These are phyloP conservation scores for Penaeus indicus DNA, from an alignment of 1,140 invertebrate genomes.

Conservation along the genomic window DNA sequence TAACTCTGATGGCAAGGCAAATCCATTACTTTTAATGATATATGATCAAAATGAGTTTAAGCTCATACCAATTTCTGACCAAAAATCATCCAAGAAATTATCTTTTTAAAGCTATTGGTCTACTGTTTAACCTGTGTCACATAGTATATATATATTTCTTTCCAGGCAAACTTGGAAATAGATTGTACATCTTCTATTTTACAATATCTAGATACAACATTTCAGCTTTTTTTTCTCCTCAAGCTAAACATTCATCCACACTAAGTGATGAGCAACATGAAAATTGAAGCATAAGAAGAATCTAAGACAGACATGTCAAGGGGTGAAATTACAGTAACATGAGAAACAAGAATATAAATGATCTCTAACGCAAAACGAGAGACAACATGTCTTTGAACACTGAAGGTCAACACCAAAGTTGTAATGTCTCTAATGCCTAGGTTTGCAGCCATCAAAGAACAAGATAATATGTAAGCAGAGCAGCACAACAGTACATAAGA, in stretches of 20 bases:
- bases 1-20: neutral
- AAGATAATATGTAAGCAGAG: constrained; percentile 54
- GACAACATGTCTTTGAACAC: constrained; percentile 1
- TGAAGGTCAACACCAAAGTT: constrained; percentile 48
- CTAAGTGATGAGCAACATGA: constrained; percentile 50
- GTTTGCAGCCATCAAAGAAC: constrained; percentile 33
- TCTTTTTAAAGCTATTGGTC: too few species aligned
- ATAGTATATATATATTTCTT: neutral
- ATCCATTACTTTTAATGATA: neutral
- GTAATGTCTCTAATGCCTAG: constrained; percentile 20
- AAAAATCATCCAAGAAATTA: too few species aligned
- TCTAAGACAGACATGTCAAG: constrained; percentile 40
- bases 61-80: neutral
- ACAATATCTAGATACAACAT: constrained; percentile 16
- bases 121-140: too few species aligned
- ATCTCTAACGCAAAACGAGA: constrained; percentile 16
- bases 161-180: neutral
- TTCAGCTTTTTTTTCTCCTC: constrained; percentile 23
- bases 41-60: constrained; percentile 42
- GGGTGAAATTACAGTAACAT: constrained; percentile 13
- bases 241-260: constrained; percentile 50
- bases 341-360: constrained; percentile 31
- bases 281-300: constrained; percentile 41
- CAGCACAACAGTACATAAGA: constrained; percentile 53
- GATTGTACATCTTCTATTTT: neutral